phyloP scores from a whole-genome alignment of 2,797 vertebrate species.

The Notolepis coatsorum region DNA sequence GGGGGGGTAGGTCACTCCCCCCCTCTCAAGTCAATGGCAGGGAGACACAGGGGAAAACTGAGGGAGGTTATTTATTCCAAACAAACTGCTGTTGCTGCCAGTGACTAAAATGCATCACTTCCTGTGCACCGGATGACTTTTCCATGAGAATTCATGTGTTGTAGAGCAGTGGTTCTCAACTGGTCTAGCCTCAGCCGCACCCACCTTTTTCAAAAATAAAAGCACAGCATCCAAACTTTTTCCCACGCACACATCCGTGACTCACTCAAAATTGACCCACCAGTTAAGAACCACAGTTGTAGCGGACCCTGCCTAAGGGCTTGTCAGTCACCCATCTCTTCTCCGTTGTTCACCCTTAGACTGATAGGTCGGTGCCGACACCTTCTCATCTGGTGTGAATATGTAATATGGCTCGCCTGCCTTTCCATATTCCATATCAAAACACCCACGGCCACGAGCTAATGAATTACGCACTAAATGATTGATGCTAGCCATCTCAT shows the following conservation, averaged over 20 bases:
- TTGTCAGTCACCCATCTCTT: neutral
- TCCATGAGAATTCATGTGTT: neutral
- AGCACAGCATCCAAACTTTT: too few relatives aligned
- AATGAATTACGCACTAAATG: conserved; percentile 57
- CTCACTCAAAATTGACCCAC: too few relatives aligned
- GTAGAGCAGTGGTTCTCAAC: neutral
- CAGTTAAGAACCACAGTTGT: too few relatives aligned
- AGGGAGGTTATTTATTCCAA: too few relatives aligned
- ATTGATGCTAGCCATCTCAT: conserved; percentile 36
- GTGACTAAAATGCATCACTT: too few relatives aligned
- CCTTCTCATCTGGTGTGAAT: conserved; percentile 31
- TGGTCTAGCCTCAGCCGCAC: neutral
- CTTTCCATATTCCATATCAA: conserved; percentile 14
- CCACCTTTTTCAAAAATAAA: too few relatives aligned
- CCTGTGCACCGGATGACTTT: too few relatives aligned
- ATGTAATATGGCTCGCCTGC: conserved; percentile 3
- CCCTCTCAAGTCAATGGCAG: too few relatives aligned
- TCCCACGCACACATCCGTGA: too few relatives aligned
- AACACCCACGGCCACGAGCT: conserved; percentile 29
- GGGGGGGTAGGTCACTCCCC: too few relatives aligned
- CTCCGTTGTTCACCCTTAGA: conserved; percentile 19
- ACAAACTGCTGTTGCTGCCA: too few relatives aligned
- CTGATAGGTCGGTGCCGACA: conserved; percentile 10
- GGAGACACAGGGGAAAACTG: too few relatives aligned
- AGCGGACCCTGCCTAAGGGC: neutral